phyloP scores from a whole-genome alignment of 2,888 invertebrate species.

The Aleiodes alternator region DNA sequence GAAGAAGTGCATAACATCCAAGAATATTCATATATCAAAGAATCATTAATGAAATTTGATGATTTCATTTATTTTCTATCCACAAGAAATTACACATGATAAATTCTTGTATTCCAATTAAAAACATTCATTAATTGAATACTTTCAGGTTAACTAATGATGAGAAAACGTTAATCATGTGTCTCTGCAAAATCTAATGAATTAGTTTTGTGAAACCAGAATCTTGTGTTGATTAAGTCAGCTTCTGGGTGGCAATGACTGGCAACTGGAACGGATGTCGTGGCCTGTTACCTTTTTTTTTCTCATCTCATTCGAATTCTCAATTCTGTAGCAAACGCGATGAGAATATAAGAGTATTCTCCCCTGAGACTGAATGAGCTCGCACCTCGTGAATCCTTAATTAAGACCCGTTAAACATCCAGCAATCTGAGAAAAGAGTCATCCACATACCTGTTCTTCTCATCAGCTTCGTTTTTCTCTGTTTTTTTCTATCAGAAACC shows the following conservation, averaged over 20 bases:
- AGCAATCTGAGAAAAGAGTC: conserved; percentile 51
- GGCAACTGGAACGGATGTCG: conserved; percentile 42
- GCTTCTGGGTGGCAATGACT: conserved; percentile 38
- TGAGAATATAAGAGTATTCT: background rate
- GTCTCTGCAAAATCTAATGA: conserved; percentile 12
- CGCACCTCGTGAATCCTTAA: conserved; percentile 57
- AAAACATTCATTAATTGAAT: conserved; percentile 10
- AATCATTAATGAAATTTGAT: background rate
- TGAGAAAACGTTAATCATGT: conserved; percentile 29
- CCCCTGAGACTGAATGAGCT: conserved; percentile 11
- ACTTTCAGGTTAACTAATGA: background rate
- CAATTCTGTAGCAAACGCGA: background rate
- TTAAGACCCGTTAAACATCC: conserved; percentile 53
- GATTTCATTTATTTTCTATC: conserved; percentile 1
- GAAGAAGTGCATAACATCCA: background rate
- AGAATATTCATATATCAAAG: background rate
- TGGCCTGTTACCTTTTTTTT: background rate
- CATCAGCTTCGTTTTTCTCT: background rate
- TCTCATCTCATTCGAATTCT: conserved; percentile 32
- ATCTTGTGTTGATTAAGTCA: conserved; percentile 38
- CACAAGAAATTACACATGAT: no score
- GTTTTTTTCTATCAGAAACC: background rate
- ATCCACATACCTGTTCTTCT: background rate
- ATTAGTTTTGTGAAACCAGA: conserved; percentile 15
- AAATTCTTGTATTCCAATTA: conserved; percentile 1